These are phyloP conservation scores for Phymatocera aterrima DNA, from an alignment of 2,888 invertebrate genomes.

Conservation along the genomic window DNA sequence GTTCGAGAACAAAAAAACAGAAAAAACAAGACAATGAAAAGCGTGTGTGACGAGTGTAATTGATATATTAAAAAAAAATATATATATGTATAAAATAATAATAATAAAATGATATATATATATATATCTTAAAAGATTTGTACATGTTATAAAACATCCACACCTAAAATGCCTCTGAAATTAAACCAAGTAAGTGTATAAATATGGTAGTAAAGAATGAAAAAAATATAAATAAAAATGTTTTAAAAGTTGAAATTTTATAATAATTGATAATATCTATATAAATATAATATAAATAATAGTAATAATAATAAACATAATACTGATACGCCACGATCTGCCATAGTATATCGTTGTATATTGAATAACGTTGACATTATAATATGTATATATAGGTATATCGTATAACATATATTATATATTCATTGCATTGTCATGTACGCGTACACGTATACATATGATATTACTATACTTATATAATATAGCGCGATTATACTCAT, in stretches of 20 bases:
- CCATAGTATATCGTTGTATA: slow-evolving; percentile 31
- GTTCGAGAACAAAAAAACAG: no score
- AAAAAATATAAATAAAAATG: not conserved
- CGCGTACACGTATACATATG: not conserved
- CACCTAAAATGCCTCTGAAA: slow-evolving; percentile 62
- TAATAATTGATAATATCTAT: slow-evolving; percentile 11
- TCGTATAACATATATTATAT: not conserved
- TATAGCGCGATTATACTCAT: not conserved
- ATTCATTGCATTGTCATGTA: not conserved
- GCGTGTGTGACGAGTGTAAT: no score
- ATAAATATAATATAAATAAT: slow-evolving; percentile 7
- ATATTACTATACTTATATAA: not conserved
- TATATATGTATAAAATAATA: slow-evolving; percentile 16
- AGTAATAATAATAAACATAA: slow-evolving; percentile 15
- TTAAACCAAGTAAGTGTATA: slow-evolving; percentile 38
- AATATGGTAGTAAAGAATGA: not conserved
- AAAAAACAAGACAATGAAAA: no score
- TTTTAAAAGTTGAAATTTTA: slow-evolving; percentile 13
- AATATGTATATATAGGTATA: not conserved
- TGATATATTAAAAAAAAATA: slow-evolving; percentile 50
- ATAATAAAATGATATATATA: slow-evolving; percentile 29
- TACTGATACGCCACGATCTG: slow-evolving; percentile 14
- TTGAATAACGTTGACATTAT: slow-evolving; percentile 14
- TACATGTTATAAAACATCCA: slow-evolving; percentile 61
- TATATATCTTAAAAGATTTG: slow-evolving; percentile 56